Percentiles rank a stretch among this genome's conserved stretches.
Conservation (phyloP, 2,888 invertebrate species). For the Nephrotoma appendiculata region DNA sequence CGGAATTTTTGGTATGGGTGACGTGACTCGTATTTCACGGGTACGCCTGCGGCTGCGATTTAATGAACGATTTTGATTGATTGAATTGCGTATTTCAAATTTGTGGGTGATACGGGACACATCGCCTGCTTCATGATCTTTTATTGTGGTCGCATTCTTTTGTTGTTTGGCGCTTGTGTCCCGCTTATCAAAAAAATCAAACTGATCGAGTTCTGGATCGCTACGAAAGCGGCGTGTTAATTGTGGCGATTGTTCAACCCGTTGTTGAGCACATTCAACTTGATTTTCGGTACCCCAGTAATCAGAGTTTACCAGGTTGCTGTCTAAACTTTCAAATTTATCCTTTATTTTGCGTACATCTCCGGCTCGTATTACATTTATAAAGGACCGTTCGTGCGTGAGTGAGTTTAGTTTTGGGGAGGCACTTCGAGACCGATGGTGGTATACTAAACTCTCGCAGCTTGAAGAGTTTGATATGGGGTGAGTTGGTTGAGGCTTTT, state of each 20-base stretch:
- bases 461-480: conserved; percentile 34
- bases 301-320: conserved; percentile 33
- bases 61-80: conserved; percentile 9
- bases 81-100: conserved; percentile 37
- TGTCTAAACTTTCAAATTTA: conserved; percentile 47
- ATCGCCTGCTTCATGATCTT: conserved; percentile 38
- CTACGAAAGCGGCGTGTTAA: conserved; percentile 49
- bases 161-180: conserved; percentile 32
- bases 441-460: conserved; percentile 39
- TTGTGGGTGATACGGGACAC: conserved; percentile 45
- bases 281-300: conserved; percentile 20
- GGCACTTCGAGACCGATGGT: conserved; percentile 50
- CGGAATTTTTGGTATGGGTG: conserved; percentile 49
- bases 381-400: conserved; percentile 50
- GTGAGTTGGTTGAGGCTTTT: conserved; percentile 32
- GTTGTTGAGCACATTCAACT: neutral
- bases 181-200: conserved; percentile 34
- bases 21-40: conserved; percentile 31
- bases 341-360: conserved; percentile 64
- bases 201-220: conserved; percentile 57
- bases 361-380: conserved; percentile 57
- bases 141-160: conserved; percentile 24
- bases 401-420: conserved; percentile 51
- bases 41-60: conserved; percentile 35
- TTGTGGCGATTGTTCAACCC: neutral